Evolutionary conservation across 2,797 vertebrate genomes (phyloP).

Genomic region (Spheniscus humboldti): DNA sequence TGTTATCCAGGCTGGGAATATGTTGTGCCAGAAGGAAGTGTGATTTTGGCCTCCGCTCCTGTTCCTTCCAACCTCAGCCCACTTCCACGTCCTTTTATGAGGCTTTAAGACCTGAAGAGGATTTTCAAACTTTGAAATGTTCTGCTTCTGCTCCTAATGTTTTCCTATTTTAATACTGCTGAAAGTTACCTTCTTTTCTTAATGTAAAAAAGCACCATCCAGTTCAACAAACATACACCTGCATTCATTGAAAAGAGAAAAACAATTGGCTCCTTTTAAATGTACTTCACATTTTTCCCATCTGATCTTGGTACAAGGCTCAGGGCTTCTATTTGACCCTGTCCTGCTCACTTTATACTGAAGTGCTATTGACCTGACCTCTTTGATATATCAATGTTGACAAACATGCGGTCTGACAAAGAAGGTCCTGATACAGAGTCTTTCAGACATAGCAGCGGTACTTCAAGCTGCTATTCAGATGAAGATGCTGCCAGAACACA

Average conservation of each 20-base stretch:
- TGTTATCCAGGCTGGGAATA: not conserved
- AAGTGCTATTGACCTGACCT: not conserved
- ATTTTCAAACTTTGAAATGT: not conserved
- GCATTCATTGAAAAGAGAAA: not conserved
- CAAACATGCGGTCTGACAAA: conserved; percentile 1
- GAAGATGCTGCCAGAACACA: not conserved
- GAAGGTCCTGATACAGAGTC: not conserved
- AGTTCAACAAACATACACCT: not conserved
- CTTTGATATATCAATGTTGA: not conserved
- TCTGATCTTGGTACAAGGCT: not conserved
- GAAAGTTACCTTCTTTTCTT: not conserved
- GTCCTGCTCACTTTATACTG: not conserved
- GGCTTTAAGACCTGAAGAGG: not conserved
- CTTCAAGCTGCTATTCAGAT: conserved; percentile 9
- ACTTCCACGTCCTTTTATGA: not conserved
- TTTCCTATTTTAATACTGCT: not conserved
- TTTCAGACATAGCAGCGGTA: not conserved
- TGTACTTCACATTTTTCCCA: not conserved
- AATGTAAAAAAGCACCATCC: not conserved
- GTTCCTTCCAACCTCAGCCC: not conserved
- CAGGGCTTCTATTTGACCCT: not conserved
- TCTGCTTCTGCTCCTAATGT: not conserved
- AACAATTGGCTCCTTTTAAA: not conserved
- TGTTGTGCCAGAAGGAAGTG: not conserved
- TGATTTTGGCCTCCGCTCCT: not conserved